Conservation (phyloP, 2,113 vertebrate species). For the Phycodurus eques region DNA sequence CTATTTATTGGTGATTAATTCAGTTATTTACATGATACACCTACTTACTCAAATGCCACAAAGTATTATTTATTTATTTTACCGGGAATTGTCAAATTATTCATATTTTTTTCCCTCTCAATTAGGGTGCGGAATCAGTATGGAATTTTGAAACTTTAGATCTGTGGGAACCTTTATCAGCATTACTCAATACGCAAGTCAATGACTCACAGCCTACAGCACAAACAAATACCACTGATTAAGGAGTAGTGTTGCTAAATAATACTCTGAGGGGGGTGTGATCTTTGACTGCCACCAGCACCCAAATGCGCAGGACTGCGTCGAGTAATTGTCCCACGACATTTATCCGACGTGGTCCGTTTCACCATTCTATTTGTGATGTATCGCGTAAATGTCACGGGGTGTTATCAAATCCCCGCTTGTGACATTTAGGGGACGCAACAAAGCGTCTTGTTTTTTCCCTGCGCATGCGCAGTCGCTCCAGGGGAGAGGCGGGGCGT, state of each 20-base stretch:
- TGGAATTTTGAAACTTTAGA: background rate
- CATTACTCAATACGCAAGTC: background rate
- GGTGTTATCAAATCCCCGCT: background rate
- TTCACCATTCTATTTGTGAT: background rate
- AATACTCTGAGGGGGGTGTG: background rate
- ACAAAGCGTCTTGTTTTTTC: background rate
- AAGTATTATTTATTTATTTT: too few species aligned
- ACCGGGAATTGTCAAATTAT: too few species aligned
- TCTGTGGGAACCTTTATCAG: background rate
- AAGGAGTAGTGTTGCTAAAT: background rate
- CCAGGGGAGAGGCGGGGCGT: background rate
- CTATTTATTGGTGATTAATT: too few species aligned
- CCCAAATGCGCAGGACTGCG: conserved; percentile 21
- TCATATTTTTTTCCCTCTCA: too few species aligned
- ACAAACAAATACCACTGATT: background rate
- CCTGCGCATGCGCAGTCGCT: background rate
- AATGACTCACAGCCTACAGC: background rate
- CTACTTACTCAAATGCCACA: too few species aligned
- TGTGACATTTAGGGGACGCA: background rate
- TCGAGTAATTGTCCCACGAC: background rate
- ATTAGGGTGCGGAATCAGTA: too few species aligned
- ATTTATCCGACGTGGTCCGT: background rate
- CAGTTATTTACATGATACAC: too few species aligned
- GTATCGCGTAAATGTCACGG: background rate
- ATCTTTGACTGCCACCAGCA: conserved; percentile 47